Conservation (phyloP, 1,140 invertebrate genomes). For the Paralvinella palmiformis region DNA sequence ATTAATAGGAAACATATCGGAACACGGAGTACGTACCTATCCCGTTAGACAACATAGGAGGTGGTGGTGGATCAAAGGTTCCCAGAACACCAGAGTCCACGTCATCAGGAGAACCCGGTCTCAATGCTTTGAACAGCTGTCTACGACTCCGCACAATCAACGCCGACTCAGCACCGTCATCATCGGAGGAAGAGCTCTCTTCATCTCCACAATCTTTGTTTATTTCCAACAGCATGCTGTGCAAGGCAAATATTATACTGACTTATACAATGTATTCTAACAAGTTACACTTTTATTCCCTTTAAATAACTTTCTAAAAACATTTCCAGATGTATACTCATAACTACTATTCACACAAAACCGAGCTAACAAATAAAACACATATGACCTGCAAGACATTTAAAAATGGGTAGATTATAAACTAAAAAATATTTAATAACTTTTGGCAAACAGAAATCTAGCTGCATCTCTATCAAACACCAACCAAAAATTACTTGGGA, state of each 20-base stretch:
- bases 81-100: background rate
- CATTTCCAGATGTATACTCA: background rate
- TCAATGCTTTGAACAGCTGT: conserved; percentile 3
- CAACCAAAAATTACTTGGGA: no score
- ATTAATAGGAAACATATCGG: background rate
- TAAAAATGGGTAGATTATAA: no score
- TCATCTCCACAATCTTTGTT: background rate
- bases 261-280: background rate
- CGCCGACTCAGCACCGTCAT: background rate
- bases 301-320: background rate
- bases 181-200: background rate
- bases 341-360: background rate
- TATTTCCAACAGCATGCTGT: background rate
- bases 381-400: no score
- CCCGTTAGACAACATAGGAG: background rate
- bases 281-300: background rate
- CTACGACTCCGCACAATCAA: background rate
- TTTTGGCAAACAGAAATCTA: no score
- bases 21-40: background rate
- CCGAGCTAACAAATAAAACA: background rate
- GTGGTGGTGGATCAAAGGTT: background rate
- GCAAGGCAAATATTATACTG: background rate
- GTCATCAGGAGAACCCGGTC: background rate
- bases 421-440: no score
- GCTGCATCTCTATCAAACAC: no score